These are phyloP conservation scores for Quiscalus mexicanus DNA, from an alignment of 2,113 vertebrate genomes.

Conservation along the genomic window DNA sequence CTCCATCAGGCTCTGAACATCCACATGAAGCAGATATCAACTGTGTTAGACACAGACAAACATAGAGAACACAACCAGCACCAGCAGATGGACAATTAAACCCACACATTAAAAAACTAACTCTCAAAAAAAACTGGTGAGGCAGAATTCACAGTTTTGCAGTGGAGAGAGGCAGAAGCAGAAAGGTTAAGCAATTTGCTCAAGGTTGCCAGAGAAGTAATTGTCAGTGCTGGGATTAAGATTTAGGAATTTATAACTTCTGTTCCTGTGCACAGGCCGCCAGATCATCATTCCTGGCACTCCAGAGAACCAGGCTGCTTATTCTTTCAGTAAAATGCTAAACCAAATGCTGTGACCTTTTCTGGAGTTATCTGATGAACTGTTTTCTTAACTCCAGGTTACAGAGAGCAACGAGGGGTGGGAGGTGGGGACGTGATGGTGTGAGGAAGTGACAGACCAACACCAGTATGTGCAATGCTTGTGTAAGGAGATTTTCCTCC, in stretches of 20 bases:
- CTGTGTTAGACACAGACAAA: not conserved
- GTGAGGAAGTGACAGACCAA: not conserved
- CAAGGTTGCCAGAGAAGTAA: slow-evolving; percentile 15
- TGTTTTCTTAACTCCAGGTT: not conserved
- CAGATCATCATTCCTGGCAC: not conserved
- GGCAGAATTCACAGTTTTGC: not conserved
- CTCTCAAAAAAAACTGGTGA: not conserved
- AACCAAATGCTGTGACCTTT: slow-evolving; percentile 24
- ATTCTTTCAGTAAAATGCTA: slow-evolving; percentile 40
- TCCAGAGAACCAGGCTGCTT: slow-evolving; percentile 12
- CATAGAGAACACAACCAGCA: not conserved
- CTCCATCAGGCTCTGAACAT: not conserved
- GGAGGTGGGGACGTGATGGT: not conserved
- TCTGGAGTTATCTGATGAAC: slow-evolving; percentile 9
- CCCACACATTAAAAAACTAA: not conserved
- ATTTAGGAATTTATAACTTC: slow-evolving; percentile 45
- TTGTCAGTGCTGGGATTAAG: slow-evolving; percentile 42
- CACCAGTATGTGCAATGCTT: not conserved
- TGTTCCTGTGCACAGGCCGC: not conserved
- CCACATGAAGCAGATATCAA: fast-evolving
- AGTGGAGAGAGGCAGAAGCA: not conserved
- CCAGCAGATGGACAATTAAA: not conserved
- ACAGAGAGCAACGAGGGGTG: not conserved
- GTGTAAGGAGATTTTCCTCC: not conserved
- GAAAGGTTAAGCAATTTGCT: slow-evolving; percentile 49